Evolutionary conservation across 2,888 invertebrate species (phyloP), one percentile per base, ranked within the genome.

Genomic region (Philopedon plagiatum): DNA sequence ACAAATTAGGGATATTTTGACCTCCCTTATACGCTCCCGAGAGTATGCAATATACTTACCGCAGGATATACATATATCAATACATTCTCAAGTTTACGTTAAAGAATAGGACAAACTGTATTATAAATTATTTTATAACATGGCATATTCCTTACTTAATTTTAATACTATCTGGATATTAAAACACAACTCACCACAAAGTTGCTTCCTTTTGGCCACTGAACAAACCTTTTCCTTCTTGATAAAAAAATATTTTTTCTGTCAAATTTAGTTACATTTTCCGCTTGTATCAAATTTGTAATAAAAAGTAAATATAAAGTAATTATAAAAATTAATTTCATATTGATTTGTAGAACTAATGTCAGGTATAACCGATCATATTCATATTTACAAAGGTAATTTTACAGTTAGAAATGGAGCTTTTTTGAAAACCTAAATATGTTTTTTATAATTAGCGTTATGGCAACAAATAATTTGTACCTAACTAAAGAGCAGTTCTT

Each of bases 161-260:
- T n/a, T n/a, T n/a, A n/a, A n/a, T n/a, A n/a, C n/a, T n/a, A n/a
- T 18, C 2, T 39, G 9, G 39, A 4, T 5, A 39, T 61, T 19
- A 15, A 13, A 18, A 41, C 13, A 29, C n/a, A 56, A 80, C 82
- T 79, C 77, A 84, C 84, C 58, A 82, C 81, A 75, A 84, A 81
- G 77, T 83, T 84, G 46, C 87, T 87, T 44, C 88, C 88, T 77
- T 85, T 84, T 26, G 88, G 88, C 83, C 88, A 88, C 26, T 84
- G 80, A 71, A 88, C 81, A 80, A 87, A 87, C 73, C 88, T 83
- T 76, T 86, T 85, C 75, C 84, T 86, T 76, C 88, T 82, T 11
- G 85, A 86, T n/a, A 83, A 61, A 29, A 75, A 62, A 11, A 65
- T 26, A 46, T 72, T 69, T 46, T 64, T 69, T 19, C 51, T 74